A percentile compares a stretch with the other conserved stretches of the same genome.
phyloP scores from a whole-genome alignment of 2,113 vertebrate species.

The Halichoeres trimaculatus region DNA sequence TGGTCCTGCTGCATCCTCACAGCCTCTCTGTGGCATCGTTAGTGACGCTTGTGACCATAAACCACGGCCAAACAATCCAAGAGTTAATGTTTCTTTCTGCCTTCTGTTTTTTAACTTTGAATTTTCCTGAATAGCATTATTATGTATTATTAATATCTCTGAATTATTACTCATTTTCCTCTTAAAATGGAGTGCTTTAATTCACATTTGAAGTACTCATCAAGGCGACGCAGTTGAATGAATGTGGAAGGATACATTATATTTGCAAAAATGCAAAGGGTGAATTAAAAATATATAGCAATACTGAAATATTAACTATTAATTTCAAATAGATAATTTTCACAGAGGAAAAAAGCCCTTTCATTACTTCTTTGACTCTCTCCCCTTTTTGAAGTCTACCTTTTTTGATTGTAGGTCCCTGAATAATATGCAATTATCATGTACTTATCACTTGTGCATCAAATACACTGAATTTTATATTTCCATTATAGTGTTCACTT shows the following conservation, averaged over 20 bases:
- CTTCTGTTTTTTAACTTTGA: slow-evolving; percentile 81
- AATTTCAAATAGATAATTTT: slow-evolving; percentile 85
- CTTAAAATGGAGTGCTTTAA: slow-evolving; percentile 86
- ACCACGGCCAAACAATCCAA: slow-evolving; percentile 64
- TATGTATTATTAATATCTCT: slow-evolving; percentile 87
- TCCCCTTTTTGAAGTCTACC: slow-evolving; percentile 52
- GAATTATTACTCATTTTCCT: slow-evolving; percentile 88
- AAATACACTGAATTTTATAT: slow-evolving; percentile 45
- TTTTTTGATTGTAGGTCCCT: slow-evolving; percentile 47
- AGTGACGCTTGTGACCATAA: slow-evolving; percentile 21
- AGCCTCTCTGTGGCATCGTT: not conserved
- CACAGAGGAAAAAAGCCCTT: slow-evolving; percentile 69
- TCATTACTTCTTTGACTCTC: slow-evolving; percentile 74
- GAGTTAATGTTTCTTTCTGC: slow-evolving; percentile 52
- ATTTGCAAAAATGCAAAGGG: slow-evolving; percentile 86
- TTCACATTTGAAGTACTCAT: slow-evolving; percentile 87
- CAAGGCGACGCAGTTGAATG: slow-evolving; percentile 79
- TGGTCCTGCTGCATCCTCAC: slow-evolving; percentile 8
- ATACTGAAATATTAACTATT: slow-evolving; percentile 87
- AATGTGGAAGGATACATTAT: slow-evolving; percentile 86
- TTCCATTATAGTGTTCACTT: slow-evolving; percentile 38
- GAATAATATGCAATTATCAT: slow-evolving; percentile 67
- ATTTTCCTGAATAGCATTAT: slow-evolving; percentile 84
- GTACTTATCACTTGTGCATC: slow-evolving; percentile 49
- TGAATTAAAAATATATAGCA: slow-evolving; percentile 86